Evolutionary conservation across 2,888 invertebrate species (phyloP), one percentile per base, ranked within the genome.

Genomic region (Hermodice carunculata): DNA sequence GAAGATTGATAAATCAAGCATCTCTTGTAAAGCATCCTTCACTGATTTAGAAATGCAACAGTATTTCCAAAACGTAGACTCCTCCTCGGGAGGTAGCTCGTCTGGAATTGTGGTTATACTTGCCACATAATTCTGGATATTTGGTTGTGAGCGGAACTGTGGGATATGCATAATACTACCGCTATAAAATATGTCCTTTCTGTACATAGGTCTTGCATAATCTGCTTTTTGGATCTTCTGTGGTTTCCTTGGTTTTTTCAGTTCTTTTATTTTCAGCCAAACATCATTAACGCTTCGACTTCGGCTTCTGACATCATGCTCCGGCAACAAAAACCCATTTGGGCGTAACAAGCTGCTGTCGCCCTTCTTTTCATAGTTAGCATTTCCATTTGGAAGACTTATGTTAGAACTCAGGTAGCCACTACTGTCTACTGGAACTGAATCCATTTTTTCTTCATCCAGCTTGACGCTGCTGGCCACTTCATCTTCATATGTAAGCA

Each of bases 171-270:
- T 90, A 28, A 98, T 94, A 51, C 96, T 96, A 32, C 98, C 97
- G 2, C 96, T 95, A 87, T 98, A 98, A 89, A 98, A 98, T 81
- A 98, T 97, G 87, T 98, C 98, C 83, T 96, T 96, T 59, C 96
- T 90, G 6, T 96, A 96, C 87, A 98, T 87, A 2, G 97, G 97
- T 22, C 96, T 90, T 19, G 81, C 75, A 60, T 79, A 78, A 64
- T 82, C 82, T 32, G 73, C 75, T 66, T 76, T 78, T 28, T 75
- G 64, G 22, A 77, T 65, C 56, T 73, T 52, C 22, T 58, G 42
- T 49, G 66, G 63, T 19, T 34, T 48, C n/a, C 51, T 48, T 11
- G 37, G 48, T 31, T 57, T 57, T n/a, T n/a, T n/a, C n/a, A n/a
- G n/a, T n/a, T n/a, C n/a, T n/a, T n/a, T n/a, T n/a, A n/a, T n/a